Evolutionary conservation across 2,888 invertebrate species (phyloP).

Genomic region (Cephus pulcher): DNA sequence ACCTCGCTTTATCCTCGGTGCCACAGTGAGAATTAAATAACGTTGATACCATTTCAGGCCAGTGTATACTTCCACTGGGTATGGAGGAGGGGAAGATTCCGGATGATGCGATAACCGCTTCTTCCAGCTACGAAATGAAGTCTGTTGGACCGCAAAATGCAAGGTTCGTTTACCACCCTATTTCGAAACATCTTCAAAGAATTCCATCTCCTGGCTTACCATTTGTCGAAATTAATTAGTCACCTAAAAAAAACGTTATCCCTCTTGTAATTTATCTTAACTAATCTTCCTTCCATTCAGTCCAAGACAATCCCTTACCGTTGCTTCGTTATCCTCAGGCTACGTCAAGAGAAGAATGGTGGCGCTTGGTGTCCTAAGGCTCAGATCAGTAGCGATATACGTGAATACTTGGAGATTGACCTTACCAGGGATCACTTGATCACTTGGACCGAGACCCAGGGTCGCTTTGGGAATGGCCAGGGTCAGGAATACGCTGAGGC

Average conservation of each 20-base stretch:
- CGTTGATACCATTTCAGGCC: constrained; percentile 67
- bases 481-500: constrained; percentile 90
- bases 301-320: background rate
- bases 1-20: background rate
- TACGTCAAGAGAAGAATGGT: constrained; percentile 86
- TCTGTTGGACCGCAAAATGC: constrained; percentile 90
- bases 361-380: constrained; percentile 95
- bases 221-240: background rate
- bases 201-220: background rate
- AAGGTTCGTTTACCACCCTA: constrained; percentile 71
- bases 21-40: constrained; percentile 36
- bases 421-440: constrained; percentile 81
- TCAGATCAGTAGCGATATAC: constrained; percentile 79
- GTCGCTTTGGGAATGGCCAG: constrained; percentile 90
- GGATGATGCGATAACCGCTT: constrained; percentile 86
- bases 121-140: constrained; percentile 87
- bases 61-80: constrained; percentile 81
- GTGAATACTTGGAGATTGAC: constrained; percentile 87
- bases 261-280: background rate
- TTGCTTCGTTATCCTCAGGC: constrained; percentile 69
- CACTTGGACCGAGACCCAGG: constrained; percentile 89
- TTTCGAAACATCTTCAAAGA: background rate
- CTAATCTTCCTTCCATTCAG: background rate
- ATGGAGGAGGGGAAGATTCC: constrained; percentile 90
- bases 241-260: background rate